Conservation (phyloP, 2,888 invertebrate species). For the Drosophila picticornis region DNA sequence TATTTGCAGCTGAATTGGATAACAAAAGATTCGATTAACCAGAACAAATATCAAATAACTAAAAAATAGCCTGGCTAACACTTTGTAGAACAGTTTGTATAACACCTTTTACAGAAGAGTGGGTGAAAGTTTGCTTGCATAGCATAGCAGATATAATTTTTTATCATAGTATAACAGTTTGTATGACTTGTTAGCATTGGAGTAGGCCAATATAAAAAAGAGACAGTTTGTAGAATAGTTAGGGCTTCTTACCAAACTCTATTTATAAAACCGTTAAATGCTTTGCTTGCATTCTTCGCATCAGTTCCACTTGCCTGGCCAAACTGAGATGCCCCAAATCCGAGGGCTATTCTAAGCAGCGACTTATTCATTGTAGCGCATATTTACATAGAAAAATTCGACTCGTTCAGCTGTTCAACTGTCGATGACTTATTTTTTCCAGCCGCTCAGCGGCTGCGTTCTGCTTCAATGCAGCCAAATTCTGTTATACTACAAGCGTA, state of each 20-base stretch:
- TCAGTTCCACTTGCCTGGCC: neutral
- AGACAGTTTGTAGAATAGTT: too few relatives aligned
- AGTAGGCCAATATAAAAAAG: too few relatives aligned
- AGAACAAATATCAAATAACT: neutral
- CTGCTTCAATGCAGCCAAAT: conserved; percentile 80
- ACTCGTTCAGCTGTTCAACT: conserved; percentile 44
- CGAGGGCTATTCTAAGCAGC: neutral
- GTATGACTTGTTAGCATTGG: neutral
- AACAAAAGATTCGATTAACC: neutral
- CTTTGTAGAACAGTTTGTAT: neutral
- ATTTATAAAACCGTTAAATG: neutral
- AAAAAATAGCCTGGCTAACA: neutral
- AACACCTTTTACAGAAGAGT: neutral
- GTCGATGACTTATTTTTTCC: conserved; percentile 52
- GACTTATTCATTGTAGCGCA: conserved; percentile 47
- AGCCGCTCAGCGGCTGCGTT: conserved; percentile 71
- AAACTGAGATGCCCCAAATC: conserved; percentile 8
- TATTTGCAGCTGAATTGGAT: neutral
- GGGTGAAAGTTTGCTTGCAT: too few relatives aligned
- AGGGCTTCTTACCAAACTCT: neutral
- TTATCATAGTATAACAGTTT: neutral
- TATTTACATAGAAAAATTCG: conserved; percentile 59
- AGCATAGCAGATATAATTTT: too few relatives aligned
- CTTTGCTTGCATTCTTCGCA: too few relatives aligned
- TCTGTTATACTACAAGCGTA: conserved; percentile 68